phyloP scores from a whole-genome alignment of 2,113 vertebrate genomes.

The Epinephelus lanceolatus region DNA sequence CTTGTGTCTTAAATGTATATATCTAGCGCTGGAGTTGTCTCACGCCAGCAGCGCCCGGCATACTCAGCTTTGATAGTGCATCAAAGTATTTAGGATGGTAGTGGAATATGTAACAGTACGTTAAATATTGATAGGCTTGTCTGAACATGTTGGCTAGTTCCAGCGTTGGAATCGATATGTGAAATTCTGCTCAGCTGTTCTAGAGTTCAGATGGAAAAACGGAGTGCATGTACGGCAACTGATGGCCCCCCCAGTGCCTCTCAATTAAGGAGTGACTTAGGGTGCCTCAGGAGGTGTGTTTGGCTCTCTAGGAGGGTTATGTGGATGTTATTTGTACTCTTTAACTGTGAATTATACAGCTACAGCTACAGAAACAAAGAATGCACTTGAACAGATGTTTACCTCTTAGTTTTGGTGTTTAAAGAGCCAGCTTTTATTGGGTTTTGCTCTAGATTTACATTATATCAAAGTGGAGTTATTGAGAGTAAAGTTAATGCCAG shows the following conservation, averaged over 20 bases:
- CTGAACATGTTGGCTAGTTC: conserved; percentile 13
- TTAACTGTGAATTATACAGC: neutral
- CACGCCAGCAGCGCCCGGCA: neutral
- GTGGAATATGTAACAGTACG: conserved; percentile 24
- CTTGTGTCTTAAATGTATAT: conserved; percentile 31
- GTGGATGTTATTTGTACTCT: neutral
- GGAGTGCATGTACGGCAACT: neutral
- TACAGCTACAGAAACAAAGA: neutral
- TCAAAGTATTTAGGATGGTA: conserved; percentile 44
- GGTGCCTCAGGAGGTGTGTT: neutral
- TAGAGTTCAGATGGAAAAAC: conserved; percentile 21
- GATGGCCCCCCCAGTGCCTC: neutral
- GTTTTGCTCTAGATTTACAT: neutral
- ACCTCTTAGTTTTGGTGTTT: neutral
- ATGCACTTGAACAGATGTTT: neutral
- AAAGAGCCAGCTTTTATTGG: neutral
- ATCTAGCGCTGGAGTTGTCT: neutral
- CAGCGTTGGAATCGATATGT: conserved; percentile 16
- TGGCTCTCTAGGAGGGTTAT: neutral
- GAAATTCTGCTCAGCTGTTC: conserved; percentile 31
- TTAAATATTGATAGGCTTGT: conserved; percentile 43
- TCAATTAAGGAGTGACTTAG: conserved; percentile 17
- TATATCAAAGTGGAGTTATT: neutral
- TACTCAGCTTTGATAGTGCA: conserved; percentile 52
- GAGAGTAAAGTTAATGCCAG: neutral